A percentile compares a stretch with the other conserved stretches of the same genome.
These are phyloP conservation scores for Falco punctatus DNA, from an alignment of 2,113 vertebrate genomes.

Conservation along the genomic window DNA sequence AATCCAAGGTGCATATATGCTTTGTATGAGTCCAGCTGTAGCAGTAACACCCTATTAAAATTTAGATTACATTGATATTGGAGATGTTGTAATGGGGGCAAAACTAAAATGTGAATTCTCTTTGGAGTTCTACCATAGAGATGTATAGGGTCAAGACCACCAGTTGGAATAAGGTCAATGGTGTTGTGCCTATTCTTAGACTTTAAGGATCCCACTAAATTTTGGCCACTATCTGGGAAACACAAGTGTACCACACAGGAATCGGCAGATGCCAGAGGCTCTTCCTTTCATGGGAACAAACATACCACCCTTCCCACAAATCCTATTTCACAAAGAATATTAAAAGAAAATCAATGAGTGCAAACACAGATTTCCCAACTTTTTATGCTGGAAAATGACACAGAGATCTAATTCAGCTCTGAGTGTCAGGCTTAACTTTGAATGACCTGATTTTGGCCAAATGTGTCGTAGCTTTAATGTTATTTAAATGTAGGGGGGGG, in stretches of 20 bases:
- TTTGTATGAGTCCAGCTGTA: not conserved
- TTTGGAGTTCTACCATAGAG: not conserved
- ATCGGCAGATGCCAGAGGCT: not conserved
- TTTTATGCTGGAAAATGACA: not conserved
- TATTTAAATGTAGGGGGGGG: constrained; percentile 17
- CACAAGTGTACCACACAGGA: not conserved
- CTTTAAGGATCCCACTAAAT: not conserved
- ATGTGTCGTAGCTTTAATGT: not conserved
- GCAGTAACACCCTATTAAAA: not conserved
- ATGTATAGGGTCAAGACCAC: not conserved
- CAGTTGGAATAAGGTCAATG: not conserved
- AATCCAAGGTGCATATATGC: not conserved
- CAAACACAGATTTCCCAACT: not conserved
- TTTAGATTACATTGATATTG: not conserved
- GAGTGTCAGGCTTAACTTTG: not conserved
- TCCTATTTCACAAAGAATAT: not conserved
- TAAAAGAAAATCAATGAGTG: not conserved
- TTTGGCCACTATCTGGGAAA: not conserved
- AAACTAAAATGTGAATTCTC: not conserved
- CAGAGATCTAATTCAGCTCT: not conserved
- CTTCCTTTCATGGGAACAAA: not conserved
- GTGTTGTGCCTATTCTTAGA: rapidly evolving
- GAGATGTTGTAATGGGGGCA: not conserved
- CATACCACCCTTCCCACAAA: not conserved
- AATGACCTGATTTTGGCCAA: constrained; percentile 42